Evolutionary conservation across 2,113 vertebrate species (phyloP), one percentile per base, ranked within the genome.

Genomic region (Drymodes brunneopygia): DNA sequence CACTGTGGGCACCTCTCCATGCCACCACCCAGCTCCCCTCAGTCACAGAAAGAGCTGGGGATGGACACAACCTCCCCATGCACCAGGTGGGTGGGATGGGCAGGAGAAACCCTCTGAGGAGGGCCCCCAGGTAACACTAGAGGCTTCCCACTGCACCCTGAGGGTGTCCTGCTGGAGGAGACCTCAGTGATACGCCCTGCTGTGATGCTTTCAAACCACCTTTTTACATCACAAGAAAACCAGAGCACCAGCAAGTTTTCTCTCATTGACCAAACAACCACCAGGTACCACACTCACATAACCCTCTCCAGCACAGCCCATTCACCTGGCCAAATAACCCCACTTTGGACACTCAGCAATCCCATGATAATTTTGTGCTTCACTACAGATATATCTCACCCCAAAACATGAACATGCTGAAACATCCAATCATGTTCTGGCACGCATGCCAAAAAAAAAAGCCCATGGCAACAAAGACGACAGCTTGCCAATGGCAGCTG

Each of bases 401-500:
- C 94, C 93, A 94, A 86, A 96, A 94, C 71, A 54, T 29, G 86
- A 96, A 90, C 69, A 92, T 73, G 67, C 62, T 70, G 65, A 81
- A 91, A 95, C 90, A 96, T 80, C 96, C 96, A 97, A 96, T 97
- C 96, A 91, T 85, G 74, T 92, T 92, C 96, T 97, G 97, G 97
- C 97, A 97, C 96, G 88, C 94, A 94, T 96, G 96, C 94, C 96
- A 92, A 88, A 87, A 73, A 89, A 94, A 97, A 97, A 96, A 96
- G 88, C 97, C 97, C 96, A 97, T 91, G 94, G 97, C 95, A 98
- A 97, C 97, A 97, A 97, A 97, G 96, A 97, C 91, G 95, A 96
- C 94, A 95, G 96, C 93, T 96, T 96, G 95, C 94, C 95, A 97
- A 97, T 95, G 97, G 96, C 97, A 97, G 95, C 95, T 96, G 97